A percentile compares a stretch with the other conserved stretches of the same genome.
Conservation (phyloP, 2,113 vertebrate genomes). For the Proterorhinus semilunaris region DNA sequence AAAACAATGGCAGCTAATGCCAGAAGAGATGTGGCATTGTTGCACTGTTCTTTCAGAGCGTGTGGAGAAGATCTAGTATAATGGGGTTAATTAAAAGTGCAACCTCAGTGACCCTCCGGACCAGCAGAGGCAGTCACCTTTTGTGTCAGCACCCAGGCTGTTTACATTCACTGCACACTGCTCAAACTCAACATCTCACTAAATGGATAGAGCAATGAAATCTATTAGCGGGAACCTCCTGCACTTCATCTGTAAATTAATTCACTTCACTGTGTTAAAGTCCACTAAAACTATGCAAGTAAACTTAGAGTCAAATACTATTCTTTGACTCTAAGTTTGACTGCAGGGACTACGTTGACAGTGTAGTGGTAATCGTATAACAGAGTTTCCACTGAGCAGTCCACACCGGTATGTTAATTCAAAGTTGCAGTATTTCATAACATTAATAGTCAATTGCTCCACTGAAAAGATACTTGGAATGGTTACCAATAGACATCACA, state of each 20-base stretch:
- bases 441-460: too few relatives aligned
- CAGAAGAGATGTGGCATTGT: not conserved
- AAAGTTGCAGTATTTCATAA: too few relatives aligned
- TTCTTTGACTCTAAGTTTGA: too few relatives aligned
- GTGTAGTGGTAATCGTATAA: too few relatives aligned
- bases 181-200: slow-evolving; percentile 17
- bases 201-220: not conserved
- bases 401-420: too few relatives aligned
- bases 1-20: not conserved
- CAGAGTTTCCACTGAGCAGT: too few relatives aligned
- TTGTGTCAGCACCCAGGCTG: slow-evolving; percentile 11
- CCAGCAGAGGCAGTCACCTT: slow-evolving; percentile 51
- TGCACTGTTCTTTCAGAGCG: not conserved
- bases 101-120: slow-evolving; percentile 42
- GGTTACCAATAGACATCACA: not conserved
- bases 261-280: too few relatives aligned
- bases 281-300: too few relatives aligned
- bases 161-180: not conserved
- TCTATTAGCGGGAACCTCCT: not conserved
- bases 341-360: too few relatives aligned
- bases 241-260: not conserved
- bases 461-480: too few relatives aligned
- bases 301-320: too few relatives aligned
- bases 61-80: slow-evolving; percentile 31
- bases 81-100: slow-evolving; percentile 49